Percentiles rank a stretch among this genome's conserved stretches.
Evolutionary conservation across 2,888 invertebrate species (phyloP).

Genomic region (Yponomeuta cagnagella): DNA sequence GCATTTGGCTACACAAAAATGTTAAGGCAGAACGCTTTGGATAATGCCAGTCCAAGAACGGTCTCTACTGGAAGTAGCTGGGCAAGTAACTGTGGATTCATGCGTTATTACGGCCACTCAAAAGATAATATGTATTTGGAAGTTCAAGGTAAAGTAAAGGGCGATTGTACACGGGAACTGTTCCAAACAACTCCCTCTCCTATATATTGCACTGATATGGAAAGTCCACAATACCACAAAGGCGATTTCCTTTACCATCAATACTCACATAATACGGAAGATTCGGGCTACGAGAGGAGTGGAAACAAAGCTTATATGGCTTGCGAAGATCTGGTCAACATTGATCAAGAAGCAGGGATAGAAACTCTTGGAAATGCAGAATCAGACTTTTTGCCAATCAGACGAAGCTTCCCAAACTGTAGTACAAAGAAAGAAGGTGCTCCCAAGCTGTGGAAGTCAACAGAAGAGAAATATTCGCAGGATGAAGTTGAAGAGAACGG

Average conservation of each 20-base stretch:
- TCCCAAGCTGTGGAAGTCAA: slow-evolving; percentile 63
- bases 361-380: slow-evolving; percentile 49
- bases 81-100: slow-evolving; percentile 79
- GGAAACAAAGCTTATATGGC: slow-evolving; percentile 74
- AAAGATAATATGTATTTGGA: slow-evolving; percentile 54
- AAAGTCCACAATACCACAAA: slow-evolving; percentile 21
- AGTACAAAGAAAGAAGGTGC: slow-evolving; percentile 61
- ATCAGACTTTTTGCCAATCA: slow-evolving; percentile 58
- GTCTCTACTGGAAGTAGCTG: slow-evolving; percentile 72
- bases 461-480: slow-evolving; percentile 51
- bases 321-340: slow-evolving; percentile 80
- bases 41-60: slow-evolving; percentile 59
- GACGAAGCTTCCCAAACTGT: slow-evolving; percentile 81
- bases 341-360: slow-evolving; percentile 77
- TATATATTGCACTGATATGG: slow-evolving; percentile 28
- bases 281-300: slow-evolving; percentile 74
- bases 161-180: slow-evolving; percentile 60
- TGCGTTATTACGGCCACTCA: slow-evolving; percentile 78
- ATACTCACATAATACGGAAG: slow-evolving; percentile 78
- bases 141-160: slow-evolving; percentile 36
- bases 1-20: slow-evolving; percentile 50
- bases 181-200: slow-evolving; percentile 39
- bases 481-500: slow-evolving; percentile 34
- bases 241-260: slow-evolving; percentile 42
- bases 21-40: slow-evolving; percentile 77